Evolutionary conservation across 2,797 vertebrate genomes (phyloP).

Genomic region (Sebastes jordani): DNA sequence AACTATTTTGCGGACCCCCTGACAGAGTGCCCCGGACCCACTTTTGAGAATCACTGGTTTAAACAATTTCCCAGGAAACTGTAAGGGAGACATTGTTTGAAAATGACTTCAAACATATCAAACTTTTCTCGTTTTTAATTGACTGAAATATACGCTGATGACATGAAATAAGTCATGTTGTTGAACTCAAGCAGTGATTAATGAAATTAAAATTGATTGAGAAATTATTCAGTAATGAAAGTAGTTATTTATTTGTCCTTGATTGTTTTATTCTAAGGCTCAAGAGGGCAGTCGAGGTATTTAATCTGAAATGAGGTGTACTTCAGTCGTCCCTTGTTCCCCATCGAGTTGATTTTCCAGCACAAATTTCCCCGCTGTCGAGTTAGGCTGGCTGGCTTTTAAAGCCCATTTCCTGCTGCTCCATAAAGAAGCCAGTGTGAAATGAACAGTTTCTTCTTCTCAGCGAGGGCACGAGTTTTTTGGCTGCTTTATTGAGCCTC

Average conservation of each 20-base stretch:
- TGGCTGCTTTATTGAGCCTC: constrained; percentile 35
- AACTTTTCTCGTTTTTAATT: not conserved
- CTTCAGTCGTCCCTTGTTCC: not conserved
- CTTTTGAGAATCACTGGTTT: too few relatives aligned
- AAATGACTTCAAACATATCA: not conserved
- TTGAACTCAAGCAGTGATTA: not conserved
- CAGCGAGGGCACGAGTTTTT: constrained; percentile 32
- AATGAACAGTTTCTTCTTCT: constrained; percentile 50
- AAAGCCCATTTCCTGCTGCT: constrained; percentile 53
- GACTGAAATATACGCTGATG: not conserved
- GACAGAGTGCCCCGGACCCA: too few relatives aligned
- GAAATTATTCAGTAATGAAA: not conserved
- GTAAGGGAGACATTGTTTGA: not conserved
- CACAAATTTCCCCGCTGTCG: constrained; percentile 37
- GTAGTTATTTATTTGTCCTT: not conserved
- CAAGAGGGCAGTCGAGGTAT: not conserved
- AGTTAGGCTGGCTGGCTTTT: constrained; percentile 29
- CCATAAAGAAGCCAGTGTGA: constrained; percentile 51
- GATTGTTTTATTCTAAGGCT: not conserved
- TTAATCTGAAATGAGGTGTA: not conserved
- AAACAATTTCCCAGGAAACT: too few relatives aligned
- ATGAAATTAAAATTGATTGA: not conserved
- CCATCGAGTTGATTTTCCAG: constrained; percentile 15
- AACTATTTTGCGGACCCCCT: too few relatives aligned
- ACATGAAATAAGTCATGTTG: not conserved